phyloP scores from a whole-genome alignment of 2,113 vertebrate species.

The Fregata magnificens region DNA sequence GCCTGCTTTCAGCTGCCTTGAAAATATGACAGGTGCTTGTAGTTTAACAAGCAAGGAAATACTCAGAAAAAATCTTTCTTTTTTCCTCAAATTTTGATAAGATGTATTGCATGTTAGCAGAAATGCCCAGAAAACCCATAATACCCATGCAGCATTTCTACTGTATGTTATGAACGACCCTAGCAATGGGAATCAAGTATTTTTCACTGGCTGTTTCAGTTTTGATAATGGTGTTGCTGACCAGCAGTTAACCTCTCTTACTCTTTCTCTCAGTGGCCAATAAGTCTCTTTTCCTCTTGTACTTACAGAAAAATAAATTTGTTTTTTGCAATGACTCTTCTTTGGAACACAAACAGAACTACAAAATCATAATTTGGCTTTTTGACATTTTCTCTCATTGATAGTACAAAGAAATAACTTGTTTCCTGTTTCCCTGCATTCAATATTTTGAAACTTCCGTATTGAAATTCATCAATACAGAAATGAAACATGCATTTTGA shows the following conservation, averaged over 20 bases:
- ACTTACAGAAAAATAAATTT: neutral
- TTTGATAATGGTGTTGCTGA: neutral
- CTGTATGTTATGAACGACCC: neutral
- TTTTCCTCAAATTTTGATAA: neutral
- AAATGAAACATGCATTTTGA: neutral
- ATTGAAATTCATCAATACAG: neutral
- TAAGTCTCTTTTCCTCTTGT: neutral
- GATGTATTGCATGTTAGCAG: neutral
- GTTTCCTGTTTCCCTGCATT: neutral
- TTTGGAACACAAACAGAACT: neutral
- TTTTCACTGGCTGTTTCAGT: neutral
- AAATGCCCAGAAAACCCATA: neutral
- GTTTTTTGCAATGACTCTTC: neutral
- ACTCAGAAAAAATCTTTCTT: neutral
- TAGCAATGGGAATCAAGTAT: neutral
- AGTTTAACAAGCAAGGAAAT: neutral
- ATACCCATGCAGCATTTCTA: accelerated
- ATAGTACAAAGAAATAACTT: neutral
- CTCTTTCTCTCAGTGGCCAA: neutral
- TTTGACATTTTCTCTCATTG: neutral
- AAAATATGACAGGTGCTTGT: neutral
- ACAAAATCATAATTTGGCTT: neutral
- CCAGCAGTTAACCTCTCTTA: neutral
- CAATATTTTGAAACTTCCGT: neutral
- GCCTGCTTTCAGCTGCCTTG: neutral